A percentile compares a stretch with the other conserved stretches of the same genome.
phyloP scores from a whole-genome alignment of 2,888 invertebrate genomes.

The Camponotus fellah region DNA sequence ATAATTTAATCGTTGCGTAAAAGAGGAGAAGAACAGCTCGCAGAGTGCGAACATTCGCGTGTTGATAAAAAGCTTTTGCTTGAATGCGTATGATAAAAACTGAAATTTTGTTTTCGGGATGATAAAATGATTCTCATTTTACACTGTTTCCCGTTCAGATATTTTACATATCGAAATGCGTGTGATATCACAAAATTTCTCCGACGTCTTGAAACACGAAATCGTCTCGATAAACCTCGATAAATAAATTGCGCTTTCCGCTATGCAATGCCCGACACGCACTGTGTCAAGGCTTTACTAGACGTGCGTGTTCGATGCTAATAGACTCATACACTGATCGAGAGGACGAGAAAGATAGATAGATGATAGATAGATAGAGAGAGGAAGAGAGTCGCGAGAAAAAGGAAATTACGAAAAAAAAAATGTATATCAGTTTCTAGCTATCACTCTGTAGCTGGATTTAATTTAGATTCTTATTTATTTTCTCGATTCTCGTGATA shows the following conservation, averaged over 20 bases:
- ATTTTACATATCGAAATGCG: background rate
- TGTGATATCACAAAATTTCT: background rate
- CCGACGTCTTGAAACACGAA: conserved; percentile 61
- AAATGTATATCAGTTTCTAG: conserved; percentile 57
- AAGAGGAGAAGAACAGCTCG: background rate
- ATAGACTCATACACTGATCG: conserved; percentile 77
- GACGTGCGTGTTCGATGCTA: conserved; percentile 80
- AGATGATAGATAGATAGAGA: conserved; percentile 13
- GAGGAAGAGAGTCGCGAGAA: conserved; percentile 6
- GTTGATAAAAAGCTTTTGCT: background rate
- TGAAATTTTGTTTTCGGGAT: background rate
- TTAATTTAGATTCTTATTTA: conserved; percentile 48
- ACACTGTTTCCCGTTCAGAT: too few species aligned
- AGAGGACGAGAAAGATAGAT: conserved; percentile 35
- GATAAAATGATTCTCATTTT: background rate
- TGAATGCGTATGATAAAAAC: background rate
- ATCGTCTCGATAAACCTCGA: conserved; percentile 81
- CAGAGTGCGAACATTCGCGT: background rate
- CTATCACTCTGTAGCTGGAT: conserved; percentile 62
- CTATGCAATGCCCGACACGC: conserved; percentile 84
- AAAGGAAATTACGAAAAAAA: conserved; percentile 34
- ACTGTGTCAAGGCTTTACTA: conserved; percentile 84
- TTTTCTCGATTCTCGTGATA: conserved; percentile 6
- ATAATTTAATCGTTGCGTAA: background rate
- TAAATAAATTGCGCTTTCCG: conserved; percentile 85